Evolutionary conservation across 1,140 invertebrate species (phyloP).

Genomic region (Drosophila prosaltans): DNA sequence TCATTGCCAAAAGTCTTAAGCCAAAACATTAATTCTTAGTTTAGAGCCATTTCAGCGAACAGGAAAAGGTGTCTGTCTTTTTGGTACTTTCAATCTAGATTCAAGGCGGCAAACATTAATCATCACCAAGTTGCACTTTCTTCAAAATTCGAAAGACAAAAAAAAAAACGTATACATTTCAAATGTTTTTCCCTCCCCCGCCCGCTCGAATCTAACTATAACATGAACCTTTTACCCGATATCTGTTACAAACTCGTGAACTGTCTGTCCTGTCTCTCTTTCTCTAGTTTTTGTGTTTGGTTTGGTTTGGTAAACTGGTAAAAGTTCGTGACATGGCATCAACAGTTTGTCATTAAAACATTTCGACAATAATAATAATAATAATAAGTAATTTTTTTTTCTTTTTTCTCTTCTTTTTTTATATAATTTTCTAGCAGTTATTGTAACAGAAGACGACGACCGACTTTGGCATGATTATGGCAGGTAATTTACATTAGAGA

Average conservation of each 20-base stretch:
- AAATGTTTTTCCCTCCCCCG: neutral
- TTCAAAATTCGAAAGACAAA: neutral
- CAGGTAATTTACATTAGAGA: conserved; percentile 80
- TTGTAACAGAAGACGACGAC: conserved; percentile 63
- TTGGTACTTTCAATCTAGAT: conserved; percentile 3
- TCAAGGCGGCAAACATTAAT: conserved; percentile 7
- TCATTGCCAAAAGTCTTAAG: too few relatives aligned
- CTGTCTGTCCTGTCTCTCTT: conserved; percentile 27
- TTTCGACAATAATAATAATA: conserved; percentile 81
- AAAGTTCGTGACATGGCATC: conserved; percentile 82
- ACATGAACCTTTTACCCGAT: conserved; percentile 63
- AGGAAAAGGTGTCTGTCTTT: neutral
- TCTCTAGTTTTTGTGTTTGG: neutral
- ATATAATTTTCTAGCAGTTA: conserved; percentile 29
- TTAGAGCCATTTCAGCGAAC: neutral
- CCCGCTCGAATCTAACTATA: neutral
- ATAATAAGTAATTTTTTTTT: conserved; percentile 38
- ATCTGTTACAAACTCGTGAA: conserved; percentile 82
- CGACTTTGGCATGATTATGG: conserved; percentile 66
- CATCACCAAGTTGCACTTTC: conserved; percentile 8
- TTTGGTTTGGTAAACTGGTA: conserved; percentile 21
- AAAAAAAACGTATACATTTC: conserved; percentile 3
- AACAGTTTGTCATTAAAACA: conserved; percentile 82
- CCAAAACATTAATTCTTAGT: too few relatives aligned
- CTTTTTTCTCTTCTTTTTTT: conserved; percentile 55